Evolutionary conservation across 2,113 vertebrate species (phyloP), one percentile per base, ranked within the genome.

Genomic region (Hemichromis elongatus): DNA sequence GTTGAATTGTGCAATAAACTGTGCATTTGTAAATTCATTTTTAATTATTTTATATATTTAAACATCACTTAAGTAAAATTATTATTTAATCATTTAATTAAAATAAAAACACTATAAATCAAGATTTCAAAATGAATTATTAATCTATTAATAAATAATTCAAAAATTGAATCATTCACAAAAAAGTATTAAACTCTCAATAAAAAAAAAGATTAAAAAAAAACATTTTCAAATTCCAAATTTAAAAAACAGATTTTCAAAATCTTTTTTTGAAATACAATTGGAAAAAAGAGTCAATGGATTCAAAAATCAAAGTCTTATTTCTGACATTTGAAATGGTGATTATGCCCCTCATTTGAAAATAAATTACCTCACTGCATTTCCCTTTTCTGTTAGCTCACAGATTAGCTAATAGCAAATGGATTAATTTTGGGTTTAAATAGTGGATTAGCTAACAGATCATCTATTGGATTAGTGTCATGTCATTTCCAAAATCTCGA

Each of bases 71-170:
- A 56, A 56, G 55, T 13, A 28, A 56, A 28, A 33, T 11, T 61
- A 33, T 33, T 33, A 33, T 61, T 33, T 61, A 61, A 0, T 33
- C 0, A 0, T 33, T 61, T 61, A 19, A 33, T 61, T 35, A 61
- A 61, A 61, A 61, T 61, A 61, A 61, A 59, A 61, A 4, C 57
- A 61, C 57, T 4, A 61, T 3, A 33, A 61, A 61, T 61, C 57
- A 61, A 19, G 16, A 35, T 61, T 35, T 61, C 33, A 35, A 35
- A 61, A 61, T 1, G 0, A 61, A 1, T 35, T 33, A 19, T 61
- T 11, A 33, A 35, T 33, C 1, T 1, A 61, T 61, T 19, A 61
- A 61, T 35, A 35, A 61, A 11, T 10, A 1, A 14, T 33, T 59
- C 9, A 59, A 59, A 59, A 59, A 59, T 10, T 2, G 2, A 1